Percentiles rank a stretch among this genome's conserved stretches.
These are phyloP conservation scores for Etheostoma spectabile DNA, from an alignment of 2,113 vertebrate species.

Conservation along the genomic window DNA sequence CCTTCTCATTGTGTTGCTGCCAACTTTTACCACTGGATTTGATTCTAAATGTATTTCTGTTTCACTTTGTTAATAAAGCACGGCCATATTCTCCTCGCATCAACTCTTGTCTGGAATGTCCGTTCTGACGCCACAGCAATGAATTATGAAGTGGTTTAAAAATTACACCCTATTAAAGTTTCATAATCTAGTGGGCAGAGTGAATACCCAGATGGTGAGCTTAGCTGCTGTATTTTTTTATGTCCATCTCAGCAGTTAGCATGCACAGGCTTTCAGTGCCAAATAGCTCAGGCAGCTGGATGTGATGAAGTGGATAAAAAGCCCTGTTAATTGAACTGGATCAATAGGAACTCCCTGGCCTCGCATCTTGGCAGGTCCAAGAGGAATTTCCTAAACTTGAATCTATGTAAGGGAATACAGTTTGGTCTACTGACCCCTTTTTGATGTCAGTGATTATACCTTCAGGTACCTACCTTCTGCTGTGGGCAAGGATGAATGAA, in stretches of 20 bases:
- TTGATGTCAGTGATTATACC: not conserved
- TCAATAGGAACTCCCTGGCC: conserved; percentile 56
- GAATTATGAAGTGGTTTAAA: conserved; percentile 62
- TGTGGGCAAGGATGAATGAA: conserved; percentile 2
- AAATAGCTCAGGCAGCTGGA: conserved; percentile 52
- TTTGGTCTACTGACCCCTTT: conserved; percentile 16
- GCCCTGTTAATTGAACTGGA: conserved; percentile 58
- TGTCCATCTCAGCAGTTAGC: conserved; percentile 56
- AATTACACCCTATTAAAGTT: conserved; percentile 68
- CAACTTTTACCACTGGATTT: conserved; percentile 21
- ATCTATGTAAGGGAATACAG: conserved; percentile 32
- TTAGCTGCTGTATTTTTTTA: conserved; percentile 9
- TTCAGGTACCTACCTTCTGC: not conserved
- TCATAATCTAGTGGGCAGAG: conserved; percentile 56
- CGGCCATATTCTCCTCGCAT: not conserved
- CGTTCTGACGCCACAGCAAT: conserved; percentile 41
- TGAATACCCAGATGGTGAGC: conserved; percentile 48
- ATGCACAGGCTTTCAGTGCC: conserved; percentile 34
- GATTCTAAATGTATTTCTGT: conserved; percentile 11
- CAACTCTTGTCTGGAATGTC: not conserved
- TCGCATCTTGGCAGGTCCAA: conserved; percentile 45
- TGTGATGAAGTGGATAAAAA: conserved; percentile 59
- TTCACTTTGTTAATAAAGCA: conserved; percentile 20
- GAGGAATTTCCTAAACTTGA: conserved; percentile 45
- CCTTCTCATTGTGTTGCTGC: conserved; percentile 15